phyloP scores from a whole-genome alignment of 2,888 invertebrate genomes.

The Xestia xanthographa region DNA sequence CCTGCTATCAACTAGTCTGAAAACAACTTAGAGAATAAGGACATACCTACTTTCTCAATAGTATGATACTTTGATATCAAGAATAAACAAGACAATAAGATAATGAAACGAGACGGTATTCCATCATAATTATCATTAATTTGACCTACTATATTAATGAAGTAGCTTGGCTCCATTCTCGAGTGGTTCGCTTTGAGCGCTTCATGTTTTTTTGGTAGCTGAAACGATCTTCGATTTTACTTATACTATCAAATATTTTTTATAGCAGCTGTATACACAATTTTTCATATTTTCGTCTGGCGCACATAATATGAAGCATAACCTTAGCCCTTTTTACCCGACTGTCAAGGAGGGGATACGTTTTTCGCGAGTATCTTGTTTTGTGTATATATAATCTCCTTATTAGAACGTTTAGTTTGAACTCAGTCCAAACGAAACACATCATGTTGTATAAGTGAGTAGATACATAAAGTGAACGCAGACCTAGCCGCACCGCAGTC shows the following conservation, averaged over 20 bases:
- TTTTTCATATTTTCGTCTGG: background rate
- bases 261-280: slow-evolving; percentile 27
- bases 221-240: slow-evolving; percentile 42
- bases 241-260: slow-evolving; percentile 38
- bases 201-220: slow-evolving; percentile 9
- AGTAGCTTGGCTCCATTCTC: slow-evolving; percentile 45
- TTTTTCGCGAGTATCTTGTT: too few species aligned
- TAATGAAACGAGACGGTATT: slow-evolving; percentile 77
- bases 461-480: too few species aligned
- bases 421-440: slow-evolving; percentile 12
- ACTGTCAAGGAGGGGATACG: too few species aligned
- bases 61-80: slow-evolving; percentile 77
- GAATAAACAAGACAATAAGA: slow-evolving; percentile 81
- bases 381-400: slow-evolving; percentile 13
- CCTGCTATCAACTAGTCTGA: slow-evolving; percentile 84
- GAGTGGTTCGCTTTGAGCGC: slow-evolving; percentile 26
- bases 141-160: slow-evolving; percentile 76
- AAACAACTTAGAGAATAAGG: slow-evolving; percentile 64
- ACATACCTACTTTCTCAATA: slow-evolving; percentile 62
- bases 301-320: too few species aligned
- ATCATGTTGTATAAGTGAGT: slow-evolving; percentile 7
- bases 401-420: slow-evolving; percentile 25
- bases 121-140: slow-evolving; percentile 82
- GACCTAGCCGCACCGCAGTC: too few species aligned
- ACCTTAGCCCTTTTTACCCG: too few species aligned